Percentiles rank a stretch among this genome's conserved stretches.
phyloP scores from a whole-genome alignment of 2,888 invertebrate genomes.

The Tortrix viridana region DNA sequence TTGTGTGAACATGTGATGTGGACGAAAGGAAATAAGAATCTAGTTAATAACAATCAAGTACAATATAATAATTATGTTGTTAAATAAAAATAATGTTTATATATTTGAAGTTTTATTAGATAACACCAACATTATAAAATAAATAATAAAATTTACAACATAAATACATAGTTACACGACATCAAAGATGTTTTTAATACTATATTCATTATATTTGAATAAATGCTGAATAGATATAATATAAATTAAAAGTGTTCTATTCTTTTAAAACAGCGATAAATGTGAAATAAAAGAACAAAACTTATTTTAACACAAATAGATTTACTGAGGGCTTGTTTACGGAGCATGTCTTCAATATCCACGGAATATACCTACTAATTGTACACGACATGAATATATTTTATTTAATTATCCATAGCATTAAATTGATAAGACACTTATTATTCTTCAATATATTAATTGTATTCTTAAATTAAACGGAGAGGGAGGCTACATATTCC shows the following conservation, averaged over 20 bases:
- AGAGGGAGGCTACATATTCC: conserved; percentile 13
- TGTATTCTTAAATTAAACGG: background rate
- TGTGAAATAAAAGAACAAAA: no score
- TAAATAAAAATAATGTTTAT: conserved; percentile 24
- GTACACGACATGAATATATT: background rate
- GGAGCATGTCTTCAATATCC: no score
- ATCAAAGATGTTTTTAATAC: no score
- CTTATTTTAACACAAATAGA: no score
- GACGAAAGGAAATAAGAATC: background rate
- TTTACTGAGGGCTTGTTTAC: no score
- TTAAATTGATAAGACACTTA: background rate
- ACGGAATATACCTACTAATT: background rate
- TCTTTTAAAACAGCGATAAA: no score
- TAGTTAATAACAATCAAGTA: conserved; percentile 15
- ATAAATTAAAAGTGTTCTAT: no score
- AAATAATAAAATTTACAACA: background rate
- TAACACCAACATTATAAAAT: background rate
- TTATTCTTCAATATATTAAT: background rate
- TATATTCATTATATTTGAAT: no score
- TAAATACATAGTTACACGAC: background rate
- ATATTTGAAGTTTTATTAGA: conserved; percentile 20
- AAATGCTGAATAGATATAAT: no score
- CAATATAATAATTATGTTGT: conserved; percentile 13
- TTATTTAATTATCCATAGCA: background rate
- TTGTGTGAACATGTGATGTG: background rate